Evolutionary conservation across 2,888 invertebrate species (phyloP), one percentile per base, ranked within the genome.

Genomic region (Drosophila aldrichi): DNA sequence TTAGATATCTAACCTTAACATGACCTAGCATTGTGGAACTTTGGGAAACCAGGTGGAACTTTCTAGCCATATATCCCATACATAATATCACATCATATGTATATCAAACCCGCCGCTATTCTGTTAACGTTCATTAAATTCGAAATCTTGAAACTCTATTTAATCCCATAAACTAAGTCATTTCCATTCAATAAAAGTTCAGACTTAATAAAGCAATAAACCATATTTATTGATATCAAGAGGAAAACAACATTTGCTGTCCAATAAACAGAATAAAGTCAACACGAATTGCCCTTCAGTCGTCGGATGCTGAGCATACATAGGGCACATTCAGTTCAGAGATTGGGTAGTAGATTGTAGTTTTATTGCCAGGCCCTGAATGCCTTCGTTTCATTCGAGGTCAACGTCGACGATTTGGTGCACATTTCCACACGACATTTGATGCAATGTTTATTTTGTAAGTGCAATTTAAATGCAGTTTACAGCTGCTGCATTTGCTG

Each of bases 381-480:
- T 40, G 14, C n/a, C 16, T 25, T 12, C 18, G 12, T 18, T 3
- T 7, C 20, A 16, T 22, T 16, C 46, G 67, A 75, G 63, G 68
- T 74, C 44, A 62, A 29, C 18, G 29, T 25, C 51, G 52, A 60
- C 25, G 29, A 40, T 51, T 43, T 14, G 2, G 29, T 22, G 32
- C 12, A 67, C 12, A 67, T 68, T 67, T 56, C 36, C 25, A 41
- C 41, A 67, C 41, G 51, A 41, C 22, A 38, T 55, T 71, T 38
- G 0, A 55, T 52, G 56, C 62, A 60, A 77, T 61, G 54, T 34
- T 34, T 49, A 32, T 25, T 20, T 32, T 51, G 64, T 52, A 56
- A 62, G 63, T 68, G 79, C 70, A 66, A 52, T 80, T 76, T 70
- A 58, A 63, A 63, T 75, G 70, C 70, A 51, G 55, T 46, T n/a